Evolutionary conservation across 1,140 invertebrate species (phyloP).

Genomic region (Zaprionus africanus): DNA sequence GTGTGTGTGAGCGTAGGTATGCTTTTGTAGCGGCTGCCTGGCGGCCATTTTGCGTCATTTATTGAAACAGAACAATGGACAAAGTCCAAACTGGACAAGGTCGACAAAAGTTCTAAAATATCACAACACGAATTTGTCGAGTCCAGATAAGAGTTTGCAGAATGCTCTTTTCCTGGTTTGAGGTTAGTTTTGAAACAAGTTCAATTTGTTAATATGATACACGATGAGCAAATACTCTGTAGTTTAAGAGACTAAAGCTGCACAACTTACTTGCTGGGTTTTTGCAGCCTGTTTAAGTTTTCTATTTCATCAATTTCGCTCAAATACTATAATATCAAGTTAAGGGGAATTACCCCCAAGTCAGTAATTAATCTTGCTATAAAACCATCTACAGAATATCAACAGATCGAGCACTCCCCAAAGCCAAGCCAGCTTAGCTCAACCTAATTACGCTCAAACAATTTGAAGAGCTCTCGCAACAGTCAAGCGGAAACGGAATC

Average conservation of each 20-base stretch:
- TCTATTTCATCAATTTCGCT: no score
- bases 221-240: background rate
- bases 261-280: no score
- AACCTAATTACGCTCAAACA: constrained; percentile 9
- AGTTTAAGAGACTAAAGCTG: background rate
- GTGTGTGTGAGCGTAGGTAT: background rate
- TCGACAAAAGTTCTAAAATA: constrained; percentile 16
- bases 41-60: constrained; percentile 36
- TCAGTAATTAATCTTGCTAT: no score
- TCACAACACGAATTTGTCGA: constrained; percentile 17
- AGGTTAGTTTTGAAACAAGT: background rate
- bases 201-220: background rate
- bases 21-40: background rate
- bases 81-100: constrained; percentile 6
- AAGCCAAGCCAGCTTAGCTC: background rate
- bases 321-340: no score
- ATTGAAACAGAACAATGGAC: constrained; percentile 10
- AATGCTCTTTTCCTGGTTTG: background rate
- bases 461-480: constrained; percentile 3
- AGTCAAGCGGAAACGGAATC: constrained; percentile 5
- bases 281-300: no score
- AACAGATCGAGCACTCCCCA: background rate
- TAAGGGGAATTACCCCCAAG: no score
- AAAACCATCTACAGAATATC: background rate
- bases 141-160: constrained; percentile 14